Conservation (phyloP, 2,797 vertebrate genomes). For the Zalophus californianus region DNA sequence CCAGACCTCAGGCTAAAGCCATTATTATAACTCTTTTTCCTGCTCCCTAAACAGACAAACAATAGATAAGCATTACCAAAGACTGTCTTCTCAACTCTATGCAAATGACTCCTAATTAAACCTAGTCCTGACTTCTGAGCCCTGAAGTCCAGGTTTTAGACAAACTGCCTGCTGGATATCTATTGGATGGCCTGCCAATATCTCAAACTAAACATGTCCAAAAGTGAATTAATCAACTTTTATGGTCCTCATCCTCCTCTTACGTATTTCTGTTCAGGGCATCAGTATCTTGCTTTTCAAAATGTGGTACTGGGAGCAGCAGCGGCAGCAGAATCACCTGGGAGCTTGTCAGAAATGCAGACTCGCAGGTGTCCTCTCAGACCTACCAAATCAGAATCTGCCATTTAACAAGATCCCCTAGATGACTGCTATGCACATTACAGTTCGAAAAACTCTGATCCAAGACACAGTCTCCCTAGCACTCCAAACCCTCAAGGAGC, state of each 20-base stretch:
- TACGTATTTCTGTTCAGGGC: background rate
- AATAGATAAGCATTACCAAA: background rate
- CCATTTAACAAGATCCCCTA: background rate
- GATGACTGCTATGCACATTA: background rate
- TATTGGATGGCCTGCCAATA: background rate
- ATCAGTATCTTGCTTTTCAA: background rate
- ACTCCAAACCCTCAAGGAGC: slow-evolving; percentile 8
- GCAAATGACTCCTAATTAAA: slow-evolving; percentile 6
- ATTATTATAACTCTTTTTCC: slow-evolving; percentile 15
- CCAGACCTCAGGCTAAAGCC: background rate
- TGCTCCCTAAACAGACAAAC: background rate
- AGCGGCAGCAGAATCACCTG: background rate
- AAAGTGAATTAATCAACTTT: slow-evolving; percentile 24
- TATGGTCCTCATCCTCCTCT: background rate
- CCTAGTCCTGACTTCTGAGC: background rate
- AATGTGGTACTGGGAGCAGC: background rate
- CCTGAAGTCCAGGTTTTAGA: background rate
- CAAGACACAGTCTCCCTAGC: background rate
- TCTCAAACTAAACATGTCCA: background rate
- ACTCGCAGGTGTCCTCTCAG: background rate
- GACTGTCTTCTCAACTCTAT: background rate
- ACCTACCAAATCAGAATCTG: slow-evolving; percentile 32
- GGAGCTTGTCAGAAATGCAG: slow-evolving; percentile 35
- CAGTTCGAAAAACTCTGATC: slow-evolving; percentile 2
- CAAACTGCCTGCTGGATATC: background rate